Percentiles rank a stretch among this genome's conserved stretches.
phyloP scores from a whole-genome alignment of 2,797 vertebrate species.

The Menidia menidia region DNA sequence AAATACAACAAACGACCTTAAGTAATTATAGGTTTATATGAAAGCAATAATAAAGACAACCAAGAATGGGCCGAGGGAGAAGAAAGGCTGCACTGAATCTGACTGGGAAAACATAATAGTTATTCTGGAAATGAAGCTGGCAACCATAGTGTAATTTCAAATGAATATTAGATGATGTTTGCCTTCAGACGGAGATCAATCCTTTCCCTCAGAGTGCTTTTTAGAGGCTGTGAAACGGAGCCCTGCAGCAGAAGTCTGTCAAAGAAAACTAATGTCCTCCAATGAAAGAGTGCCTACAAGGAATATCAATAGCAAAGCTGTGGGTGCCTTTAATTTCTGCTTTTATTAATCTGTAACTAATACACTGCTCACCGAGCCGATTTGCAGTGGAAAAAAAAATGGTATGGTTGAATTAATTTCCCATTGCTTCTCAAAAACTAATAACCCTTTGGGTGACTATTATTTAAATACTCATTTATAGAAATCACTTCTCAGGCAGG shows the following conservation, averaged over 20 bases:
- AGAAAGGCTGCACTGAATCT: conserved; percentile 7
- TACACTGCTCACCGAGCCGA: conserved; percentile 65
- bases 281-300: conserved; percentile 70
- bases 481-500: conserved; percentile 87
- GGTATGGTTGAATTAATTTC: conserved; percentile 76
- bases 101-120: conserved; percentile 36
- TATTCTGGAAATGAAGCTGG: conserved; percentile 61
- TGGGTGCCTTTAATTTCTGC: conserved; percentile 66
- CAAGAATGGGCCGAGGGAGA: conserved; percentile 8
- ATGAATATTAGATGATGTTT: conserved; percentile 86
- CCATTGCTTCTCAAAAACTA: conserved; percentile 75
- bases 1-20: background rate
- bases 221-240: conserved; percentile 71
- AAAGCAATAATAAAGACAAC: conserved; percentile 11
- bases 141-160: conserved; percentile 75
- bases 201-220: conserved; percentile 75
- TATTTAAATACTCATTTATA: conserved; percentile 89
- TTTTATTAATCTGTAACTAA: conserved; percentile 77
- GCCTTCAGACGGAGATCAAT: conserved; percentile 80
- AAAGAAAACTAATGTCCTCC: conserved; percentile 76
- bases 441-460: conserved; percentile 69
- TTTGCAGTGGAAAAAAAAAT: conserved; percentile 63
- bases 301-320: conserved; percentile 67
- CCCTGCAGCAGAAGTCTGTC: conserved; percentile 78
- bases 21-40: background rate